Evolutionary conservation across 2,113 vertebrate species (phyloP).

Genomic region (Uria aalge): DNA sequence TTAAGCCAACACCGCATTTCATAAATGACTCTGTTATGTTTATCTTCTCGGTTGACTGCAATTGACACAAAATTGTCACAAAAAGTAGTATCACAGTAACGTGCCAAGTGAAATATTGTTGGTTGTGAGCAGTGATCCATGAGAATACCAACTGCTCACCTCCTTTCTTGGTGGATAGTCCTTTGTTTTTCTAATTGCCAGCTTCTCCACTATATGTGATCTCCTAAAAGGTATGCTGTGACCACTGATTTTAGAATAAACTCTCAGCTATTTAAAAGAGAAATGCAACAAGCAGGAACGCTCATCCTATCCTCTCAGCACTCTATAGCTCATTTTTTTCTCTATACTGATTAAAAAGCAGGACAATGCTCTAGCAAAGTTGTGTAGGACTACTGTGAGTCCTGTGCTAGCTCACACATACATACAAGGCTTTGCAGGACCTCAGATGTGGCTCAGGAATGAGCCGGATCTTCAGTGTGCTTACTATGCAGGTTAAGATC

Average conservation of each 20-base stretch:
- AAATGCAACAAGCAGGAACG: background rate
- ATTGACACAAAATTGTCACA: background rate
- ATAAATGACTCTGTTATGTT: background rate
- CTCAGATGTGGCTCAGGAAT: background rate
- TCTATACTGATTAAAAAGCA: background rate
- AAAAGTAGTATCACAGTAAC: rapidly evolving
- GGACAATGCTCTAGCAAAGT: background rate
- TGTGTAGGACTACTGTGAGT: rapidly evolving
- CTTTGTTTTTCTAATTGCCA: background rate
- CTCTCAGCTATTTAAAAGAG: background rate
- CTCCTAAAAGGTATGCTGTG: background rate
- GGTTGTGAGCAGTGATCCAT: background rate
- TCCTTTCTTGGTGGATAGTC: background rate
- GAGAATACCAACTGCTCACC: background rate
- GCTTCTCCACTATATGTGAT: background rate
- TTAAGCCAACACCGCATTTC: background rate
- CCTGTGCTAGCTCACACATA: rapidly evolving
- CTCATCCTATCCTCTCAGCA: background rate
- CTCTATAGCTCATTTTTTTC: background rate
- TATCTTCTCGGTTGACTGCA: background rate
- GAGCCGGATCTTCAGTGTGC: too few relatives aligned
- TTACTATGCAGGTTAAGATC: background rate
- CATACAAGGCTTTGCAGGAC: background rate
- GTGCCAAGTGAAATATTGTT: background rate
- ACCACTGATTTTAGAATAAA: background rate